Conservation (phyloP, 1,140 invertebrate species). For the Bradysia coprophila region DNA sequence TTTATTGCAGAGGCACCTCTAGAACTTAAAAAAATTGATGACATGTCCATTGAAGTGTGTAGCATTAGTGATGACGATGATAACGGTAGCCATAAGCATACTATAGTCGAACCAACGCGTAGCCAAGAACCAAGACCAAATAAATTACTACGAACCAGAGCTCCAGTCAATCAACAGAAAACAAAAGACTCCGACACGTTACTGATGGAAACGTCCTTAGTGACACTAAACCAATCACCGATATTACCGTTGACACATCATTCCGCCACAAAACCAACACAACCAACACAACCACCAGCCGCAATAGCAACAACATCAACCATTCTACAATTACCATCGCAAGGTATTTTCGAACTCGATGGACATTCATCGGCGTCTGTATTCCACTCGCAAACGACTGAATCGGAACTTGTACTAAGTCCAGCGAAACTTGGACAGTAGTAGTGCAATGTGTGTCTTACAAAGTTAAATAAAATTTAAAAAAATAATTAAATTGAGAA, state of each 20-base stretch:
- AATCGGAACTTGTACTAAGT: slow-evolving; percentile 22
- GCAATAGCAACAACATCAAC: slow-evolving; percentile 8
- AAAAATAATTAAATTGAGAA: too few species aligned
- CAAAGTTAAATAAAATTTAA: too few species aligned
- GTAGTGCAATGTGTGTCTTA: too few species aligned
- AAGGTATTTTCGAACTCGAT: not conserved
- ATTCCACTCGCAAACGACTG: slow-evolving; percentile 2
- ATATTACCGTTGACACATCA: too few species aligned
- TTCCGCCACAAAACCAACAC: not conserved
- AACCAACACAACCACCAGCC: slow-evolving; percentile 10
- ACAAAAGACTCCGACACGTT: not conserved
- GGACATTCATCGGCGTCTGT: not conserved
- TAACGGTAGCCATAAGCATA: not conserved
- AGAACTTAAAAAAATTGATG: slow-evolving; percentile 19
- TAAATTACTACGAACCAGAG: slow-evolving; percentile 1
- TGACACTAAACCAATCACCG: not conserved
- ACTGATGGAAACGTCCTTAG: not conserved
- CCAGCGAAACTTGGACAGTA: slow-evolving; percentile 23
- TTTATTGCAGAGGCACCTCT: slow-evolving; percentile 11
- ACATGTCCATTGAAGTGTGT: not conserved
- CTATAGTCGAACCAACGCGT: not conserved
- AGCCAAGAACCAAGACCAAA: not conserved
- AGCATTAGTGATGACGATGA: slow-evolving; percentile 17
- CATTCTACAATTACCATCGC: not conserved
- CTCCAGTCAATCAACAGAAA: slow-evolving; percentile 4